These are phyloP conservation scores for Agriopis aurantiaria DNA, from an alignment of 2,888 invertebrate genomes.

Conservation along the genomic window DNA sequence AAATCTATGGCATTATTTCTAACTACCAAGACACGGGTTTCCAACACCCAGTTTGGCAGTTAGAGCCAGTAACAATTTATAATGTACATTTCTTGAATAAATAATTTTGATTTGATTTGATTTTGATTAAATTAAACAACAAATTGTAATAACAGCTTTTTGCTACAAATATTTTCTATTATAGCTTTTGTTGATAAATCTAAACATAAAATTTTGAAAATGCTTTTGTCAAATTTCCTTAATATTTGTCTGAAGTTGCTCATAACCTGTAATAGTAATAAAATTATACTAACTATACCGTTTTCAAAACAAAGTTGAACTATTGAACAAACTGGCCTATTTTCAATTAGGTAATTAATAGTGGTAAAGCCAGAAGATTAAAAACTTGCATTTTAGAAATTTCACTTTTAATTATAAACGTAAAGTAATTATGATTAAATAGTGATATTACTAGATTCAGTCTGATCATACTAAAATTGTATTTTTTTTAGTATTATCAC, in stretches of 20 bases:
- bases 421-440: not conserved
- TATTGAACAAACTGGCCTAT: not conserved
- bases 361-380: not conserved
- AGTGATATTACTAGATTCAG: not conserved
- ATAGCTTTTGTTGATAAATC: not conserved
- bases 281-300: not conserved
- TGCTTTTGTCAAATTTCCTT: not conserved
- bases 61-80: too few species aligned
- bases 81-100: too few species aligned
- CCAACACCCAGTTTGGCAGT: too few species aligned
- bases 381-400: too few species aligned
- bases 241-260: not conserved
- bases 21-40: too few species aligned
- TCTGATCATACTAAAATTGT: not conserved
- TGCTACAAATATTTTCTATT: too few species aligned
- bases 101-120: too few species aligned
- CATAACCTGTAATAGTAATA: not conserved
- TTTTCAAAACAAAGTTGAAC: not conserved
- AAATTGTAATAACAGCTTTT: too few species aligned
- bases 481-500: not conserved
- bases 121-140: too few species aligned
- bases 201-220: not conserved
- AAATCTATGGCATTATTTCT: too few species aligned
- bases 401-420: too few species aligned
- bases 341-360: not conserved